These are phyloP conservation scores for Drosophila leontia DNA, from an alignment of 1,140 invertebrate genomes.

Conservation along the genomic window DNA sequence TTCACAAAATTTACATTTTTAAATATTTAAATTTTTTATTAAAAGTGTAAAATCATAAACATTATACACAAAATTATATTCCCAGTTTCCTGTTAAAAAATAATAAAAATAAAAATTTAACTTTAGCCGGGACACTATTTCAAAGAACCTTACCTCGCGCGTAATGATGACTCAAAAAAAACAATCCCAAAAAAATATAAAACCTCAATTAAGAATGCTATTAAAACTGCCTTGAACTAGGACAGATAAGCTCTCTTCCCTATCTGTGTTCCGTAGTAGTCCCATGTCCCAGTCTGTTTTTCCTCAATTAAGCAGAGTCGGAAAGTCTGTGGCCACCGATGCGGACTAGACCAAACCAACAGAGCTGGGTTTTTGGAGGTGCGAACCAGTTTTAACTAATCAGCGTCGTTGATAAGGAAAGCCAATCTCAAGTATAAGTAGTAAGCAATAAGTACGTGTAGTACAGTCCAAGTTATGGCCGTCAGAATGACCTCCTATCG, in stretches of 20 bases:
- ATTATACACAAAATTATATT: no score
- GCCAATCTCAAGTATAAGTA: constrained; percentile 6
- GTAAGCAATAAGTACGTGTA: constrained; percentile 22
- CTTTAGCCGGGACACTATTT: neutral
- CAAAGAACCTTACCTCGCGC: neutral
- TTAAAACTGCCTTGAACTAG: constrained; percentile 46
- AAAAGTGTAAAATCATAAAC: no score
- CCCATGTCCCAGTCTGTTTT: constrained; percentile 20
- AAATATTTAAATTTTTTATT: no score
- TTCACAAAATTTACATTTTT: no score
- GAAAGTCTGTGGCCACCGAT: constrained; percentile 19
- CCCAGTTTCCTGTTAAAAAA: neutral
- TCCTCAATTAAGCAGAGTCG: constrained; percentile 37
- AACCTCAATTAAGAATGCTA: neutral
- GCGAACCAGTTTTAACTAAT: constrained; percentile 73
- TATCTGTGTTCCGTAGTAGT: constrained; percentile 3
- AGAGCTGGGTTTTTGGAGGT: constrained; percentile 69
- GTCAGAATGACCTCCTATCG: constrained; percentile 35
- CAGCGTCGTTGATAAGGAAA: constrained; percentile 54
- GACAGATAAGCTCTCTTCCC: constrained; percentile 45
- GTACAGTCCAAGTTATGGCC: constrained; percentile 15
- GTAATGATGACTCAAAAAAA: constrained; percentile 24
- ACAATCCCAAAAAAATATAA: neutral
- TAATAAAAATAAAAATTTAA: neutral
- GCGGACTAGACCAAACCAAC: constrained; percentile 65